A percentile compares a stretch with the other conserved stretches of the same genome.
phyloP scores from a whole-genome alignment of 30 jellyfish, hydroid and myxozoan species.

The Turritopsis dohrnii region DNA sequence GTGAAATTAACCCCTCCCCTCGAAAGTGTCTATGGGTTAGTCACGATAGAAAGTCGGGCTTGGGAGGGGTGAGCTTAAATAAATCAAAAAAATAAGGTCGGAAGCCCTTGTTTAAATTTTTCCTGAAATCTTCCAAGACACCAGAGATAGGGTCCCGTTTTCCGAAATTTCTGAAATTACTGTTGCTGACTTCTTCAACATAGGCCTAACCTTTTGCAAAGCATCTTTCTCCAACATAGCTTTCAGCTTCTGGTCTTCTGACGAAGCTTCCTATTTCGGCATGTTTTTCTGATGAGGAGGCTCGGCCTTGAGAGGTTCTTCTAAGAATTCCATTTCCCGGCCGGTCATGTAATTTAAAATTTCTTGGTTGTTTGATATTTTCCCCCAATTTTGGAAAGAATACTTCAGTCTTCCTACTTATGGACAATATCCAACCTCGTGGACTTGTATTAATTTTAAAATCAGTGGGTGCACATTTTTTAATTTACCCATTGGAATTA shows the following conservation, averaged over 20 bases:
- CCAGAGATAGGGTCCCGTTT: no score
- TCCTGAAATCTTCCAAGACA: no score
- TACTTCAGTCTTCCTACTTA: slow-evolving; percentile 4
- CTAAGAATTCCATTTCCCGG: slow-evolving; percentile 6
- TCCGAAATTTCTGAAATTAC: no score
- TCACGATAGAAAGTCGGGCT: no score
- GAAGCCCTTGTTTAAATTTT: no score
- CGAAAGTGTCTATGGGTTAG: no score
- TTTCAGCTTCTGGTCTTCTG: background rate
- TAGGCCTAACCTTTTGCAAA: background rate
- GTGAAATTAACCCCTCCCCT: no score
- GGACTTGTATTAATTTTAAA: background rate
- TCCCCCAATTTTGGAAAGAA: slow-evolving; percentile 8
- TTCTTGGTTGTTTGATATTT: no score
- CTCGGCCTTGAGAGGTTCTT: slow-evolving; percentile 2
- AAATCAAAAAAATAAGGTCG: no score
- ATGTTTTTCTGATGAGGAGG: slow-evolving; percentile 3
- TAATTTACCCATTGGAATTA: background rate
- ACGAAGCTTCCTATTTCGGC: background rate
- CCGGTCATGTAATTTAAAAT: no score
- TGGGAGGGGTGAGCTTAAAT: no score
- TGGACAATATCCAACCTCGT: background rate
- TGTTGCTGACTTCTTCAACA: no score
- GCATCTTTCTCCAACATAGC: slow-evolving; percentile 13
- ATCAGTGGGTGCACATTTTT: slow-evolving; percentile 1